Evolutionary conservation across 2,797 vertebrate genomes (phyloP).

Genomic region (Danio kyathit): DNA sequence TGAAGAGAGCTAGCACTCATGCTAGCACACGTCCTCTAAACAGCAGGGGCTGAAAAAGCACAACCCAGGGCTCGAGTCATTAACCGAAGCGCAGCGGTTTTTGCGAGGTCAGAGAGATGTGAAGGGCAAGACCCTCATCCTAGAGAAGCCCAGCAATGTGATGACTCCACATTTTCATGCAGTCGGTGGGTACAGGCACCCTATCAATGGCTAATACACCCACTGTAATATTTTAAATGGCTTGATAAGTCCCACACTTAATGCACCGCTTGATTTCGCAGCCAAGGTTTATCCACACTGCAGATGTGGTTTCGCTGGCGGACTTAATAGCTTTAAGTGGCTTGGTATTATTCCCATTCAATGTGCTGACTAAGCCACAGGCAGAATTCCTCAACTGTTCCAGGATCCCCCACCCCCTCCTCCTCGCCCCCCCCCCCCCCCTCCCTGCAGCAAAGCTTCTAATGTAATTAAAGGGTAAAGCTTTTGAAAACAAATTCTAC

Average conservation of each 20-base stretch:
- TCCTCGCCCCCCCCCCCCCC: not conserved
- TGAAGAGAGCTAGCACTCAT: not conserved
- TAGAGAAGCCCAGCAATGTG: conserved; percentile 32
- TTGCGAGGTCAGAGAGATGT: conserved; percentile 52
- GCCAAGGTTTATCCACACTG: conserved; percentile 49
- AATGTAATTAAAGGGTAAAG: conserved; percentile 65
- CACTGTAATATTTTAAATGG: conserved; percentile 64
- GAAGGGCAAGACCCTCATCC: conserved; percentile 38
- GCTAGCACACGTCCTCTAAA: conserved; percentile 23
- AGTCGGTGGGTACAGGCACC: conserved; percentile 40
- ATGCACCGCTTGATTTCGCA: conserved; percentile 53
- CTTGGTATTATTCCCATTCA: conserved; percentile 50
- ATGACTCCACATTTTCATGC: conserved; percentile 57
- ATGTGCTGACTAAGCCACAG: conserved; percentile 65
- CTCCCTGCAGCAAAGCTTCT: conserved; percentile 48
- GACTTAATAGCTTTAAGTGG: conserved; percentile 61
- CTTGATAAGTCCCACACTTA: conserved; percentile 55
- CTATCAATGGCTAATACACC: conserved; percentile 62
- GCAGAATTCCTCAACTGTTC: conserved; percentile 59
- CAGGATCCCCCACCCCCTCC: conserved; percentile 37
- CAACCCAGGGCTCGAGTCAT: conserved; percentile 35
- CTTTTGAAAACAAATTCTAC: conserved; percentile 55
- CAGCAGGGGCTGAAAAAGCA: conserved; percentile 32
- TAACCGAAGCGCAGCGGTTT: conserved; percentile 40
- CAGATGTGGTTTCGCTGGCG: conserved; percentile 42